phyloP scores from a whole-genome alignment of 2,797 vertebrate genomes.

The Meda fulgida region DNA sequence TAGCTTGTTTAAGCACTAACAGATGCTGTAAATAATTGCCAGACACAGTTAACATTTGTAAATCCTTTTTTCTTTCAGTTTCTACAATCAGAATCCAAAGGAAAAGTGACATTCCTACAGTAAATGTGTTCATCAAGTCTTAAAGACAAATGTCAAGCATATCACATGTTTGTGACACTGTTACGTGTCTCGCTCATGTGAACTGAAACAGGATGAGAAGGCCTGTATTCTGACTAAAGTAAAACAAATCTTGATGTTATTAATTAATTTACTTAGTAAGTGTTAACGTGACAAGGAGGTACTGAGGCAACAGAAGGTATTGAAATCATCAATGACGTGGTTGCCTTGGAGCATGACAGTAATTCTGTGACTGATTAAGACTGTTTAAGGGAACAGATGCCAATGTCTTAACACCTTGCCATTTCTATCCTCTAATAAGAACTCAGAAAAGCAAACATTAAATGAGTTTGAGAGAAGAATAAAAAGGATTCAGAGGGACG shows the following conservation, averaged over 20 bases:
- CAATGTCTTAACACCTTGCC: constrained; percentile 40
- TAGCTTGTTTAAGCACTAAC: constrained; percentile 47
- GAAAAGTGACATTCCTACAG: background rate
- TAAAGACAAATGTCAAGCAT: constrained; percentile 2
- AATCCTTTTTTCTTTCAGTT: constrained; percentile 7
- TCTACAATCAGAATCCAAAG: constrained; percentile 7
- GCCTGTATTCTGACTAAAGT: constrained; percentile 5
- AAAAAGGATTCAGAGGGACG: background rate
- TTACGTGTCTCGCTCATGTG: constrained; percentile 13
- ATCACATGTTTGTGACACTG: constrained; percentile 10
- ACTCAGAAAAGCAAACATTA: constrained; percentile 27
- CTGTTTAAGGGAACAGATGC: constrained; percentile 44
- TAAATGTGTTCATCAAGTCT: background rate
- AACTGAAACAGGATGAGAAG: constrained; percentile 33
- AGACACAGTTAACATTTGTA: constrained; percentile 25
- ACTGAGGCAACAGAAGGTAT: constrained; percentile 62
- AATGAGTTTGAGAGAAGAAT: background rate
- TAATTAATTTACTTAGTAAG: constrained; percentile 43
- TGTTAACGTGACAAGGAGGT: constrained; percentile 55
- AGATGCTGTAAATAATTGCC: constrained; percentile 21
- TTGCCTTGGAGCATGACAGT: constrained; percentile 49
- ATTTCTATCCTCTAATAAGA: constrained; percentile 30
- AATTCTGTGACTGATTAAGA: constrained; percentile 46
- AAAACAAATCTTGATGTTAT: constrained; percentile 37
- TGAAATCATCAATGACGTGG: constrained; percentile 66